Evolutionary conservation across 2,888 invertebrate species (phyloP).

Genomic region (Platycnemis pennipes): DNA sequence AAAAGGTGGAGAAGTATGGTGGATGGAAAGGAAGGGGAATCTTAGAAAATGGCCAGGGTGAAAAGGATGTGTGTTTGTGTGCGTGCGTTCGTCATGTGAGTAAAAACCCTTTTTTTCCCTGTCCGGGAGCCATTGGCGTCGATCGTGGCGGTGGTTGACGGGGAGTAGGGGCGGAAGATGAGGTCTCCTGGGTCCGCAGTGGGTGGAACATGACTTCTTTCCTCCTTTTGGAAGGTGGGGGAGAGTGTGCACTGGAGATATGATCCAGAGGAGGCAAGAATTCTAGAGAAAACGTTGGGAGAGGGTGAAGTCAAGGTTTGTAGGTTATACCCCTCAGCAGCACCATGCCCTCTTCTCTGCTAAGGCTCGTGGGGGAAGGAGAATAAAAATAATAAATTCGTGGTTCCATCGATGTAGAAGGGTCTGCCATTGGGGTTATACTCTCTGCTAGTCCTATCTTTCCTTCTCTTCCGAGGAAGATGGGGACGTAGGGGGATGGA

Average conservation of each 20-base stretch:
- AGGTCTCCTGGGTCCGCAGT: background rate
- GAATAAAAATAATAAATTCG: background rate
- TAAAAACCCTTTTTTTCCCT: background rate
- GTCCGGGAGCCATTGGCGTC: constrained; percentile 25
- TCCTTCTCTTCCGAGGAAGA: background rate
- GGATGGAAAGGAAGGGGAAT: constrained; percentile 19
- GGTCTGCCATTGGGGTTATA: constrained; percentile 14
- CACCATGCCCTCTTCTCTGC: background rate
- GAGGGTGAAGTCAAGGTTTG: constrained; percentile 45
- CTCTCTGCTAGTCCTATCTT: constrained; percentile 8
- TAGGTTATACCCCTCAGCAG: constrained; percentile 29
- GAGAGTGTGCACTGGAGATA: background rate
- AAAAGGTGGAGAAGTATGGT: background rate
- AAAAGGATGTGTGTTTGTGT: constrained; percentile 26
- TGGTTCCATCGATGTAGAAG: constrained; percentile 47
- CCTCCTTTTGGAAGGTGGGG: background rate
- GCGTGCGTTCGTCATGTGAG: background rate
- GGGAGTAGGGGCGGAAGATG: background rate
- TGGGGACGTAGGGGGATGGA: background rate
- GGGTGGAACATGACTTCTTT: background rate
- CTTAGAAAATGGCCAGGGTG: background rate
- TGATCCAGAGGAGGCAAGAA: background rate
- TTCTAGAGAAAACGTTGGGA: no score
- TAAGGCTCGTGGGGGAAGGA: background rate
- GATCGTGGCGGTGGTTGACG: constrained; percentile 38